These are phyloP conservation scores for Hylomyscus alleni DNA, from an alignment of 2,797 vertebrate species.

Conservation along the genomic window DNA sequence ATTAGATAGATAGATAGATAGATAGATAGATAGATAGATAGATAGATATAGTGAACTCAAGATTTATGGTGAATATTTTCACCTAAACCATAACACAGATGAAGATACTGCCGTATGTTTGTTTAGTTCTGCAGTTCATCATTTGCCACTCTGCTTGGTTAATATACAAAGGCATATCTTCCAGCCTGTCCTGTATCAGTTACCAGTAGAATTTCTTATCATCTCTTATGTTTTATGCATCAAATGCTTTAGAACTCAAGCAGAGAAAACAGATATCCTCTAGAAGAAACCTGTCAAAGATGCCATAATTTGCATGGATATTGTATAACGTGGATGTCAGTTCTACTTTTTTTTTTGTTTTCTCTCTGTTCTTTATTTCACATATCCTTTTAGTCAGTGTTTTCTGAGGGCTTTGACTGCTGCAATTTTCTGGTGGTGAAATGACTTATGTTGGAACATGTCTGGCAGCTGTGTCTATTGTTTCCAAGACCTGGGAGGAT, in stretches of 20 bases:
- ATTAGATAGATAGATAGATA: background rate
- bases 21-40: too few relatives aligned
- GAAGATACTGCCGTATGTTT: background rate
- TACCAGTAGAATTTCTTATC: background rate
- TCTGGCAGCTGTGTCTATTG: constrained; percentile 9
- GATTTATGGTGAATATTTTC: background rate
- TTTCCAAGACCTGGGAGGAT: background rate
- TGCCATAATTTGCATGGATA: background rate
- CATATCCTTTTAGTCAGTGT: background rate
- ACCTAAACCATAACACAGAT: background rate
- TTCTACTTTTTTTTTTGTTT: background rate
- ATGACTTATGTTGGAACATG: background rate
- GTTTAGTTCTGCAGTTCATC: background rate
- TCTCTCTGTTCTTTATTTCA: background rate
- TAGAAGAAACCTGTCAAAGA: background rate
- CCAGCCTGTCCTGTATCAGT: background rate
- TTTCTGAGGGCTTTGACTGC: background rate
- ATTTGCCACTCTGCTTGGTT: background rate
- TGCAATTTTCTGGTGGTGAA: background rate
- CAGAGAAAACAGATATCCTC: background rate
- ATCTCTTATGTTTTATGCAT: background rate
- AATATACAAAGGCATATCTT: background rate
- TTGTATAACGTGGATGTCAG: background rate
- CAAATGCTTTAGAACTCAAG: background rate
- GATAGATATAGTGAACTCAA: background rate